phyloP scores from a whole-genome alignment of 2,797 vertebrate species.

The Ctenosaura bakeri region DNA sequence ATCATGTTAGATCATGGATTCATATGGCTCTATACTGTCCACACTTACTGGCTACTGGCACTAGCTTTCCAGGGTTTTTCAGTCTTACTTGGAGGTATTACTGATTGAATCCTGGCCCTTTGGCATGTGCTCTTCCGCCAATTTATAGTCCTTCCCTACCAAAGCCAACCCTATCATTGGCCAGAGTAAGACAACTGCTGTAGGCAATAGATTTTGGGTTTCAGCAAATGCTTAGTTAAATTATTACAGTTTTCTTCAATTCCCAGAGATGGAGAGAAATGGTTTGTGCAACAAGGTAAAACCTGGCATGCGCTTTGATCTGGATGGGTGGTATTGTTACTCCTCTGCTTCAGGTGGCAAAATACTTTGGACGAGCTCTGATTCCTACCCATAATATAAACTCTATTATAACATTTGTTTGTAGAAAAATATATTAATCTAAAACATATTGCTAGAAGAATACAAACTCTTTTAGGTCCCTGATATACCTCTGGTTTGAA shows the following conservation, averaged over 20 bases:
- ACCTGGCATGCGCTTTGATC: neutral
- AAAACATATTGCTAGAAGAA: neutral
- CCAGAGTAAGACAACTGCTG: neutral
- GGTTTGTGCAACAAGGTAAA: neutral
- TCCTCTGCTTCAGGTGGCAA: neutral
- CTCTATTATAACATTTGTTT: neutral
- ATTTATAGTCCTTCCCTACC: too few species aligned
- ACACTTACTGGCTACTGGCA: too few species aligned
- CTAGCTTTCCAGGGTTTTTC: too few species aligned
- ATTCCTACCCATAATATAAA: neutral
- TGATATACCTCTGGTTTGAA: neutral
- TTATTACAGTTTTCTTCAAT: neutral
- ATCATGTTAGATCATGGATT: neutral
- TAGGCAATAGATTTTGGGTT: neutral
- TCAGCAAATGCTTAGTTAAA: neutral
- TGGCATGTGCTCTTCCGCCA: too few species aligned
- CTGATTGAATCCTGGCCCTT: too few species aligned
- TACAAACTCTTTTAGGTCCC: too few species aligned
- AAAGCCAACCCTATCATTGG: neutral
- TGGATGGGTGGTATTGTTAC: neutral
- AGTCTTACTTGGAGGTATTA: too few species aligned
- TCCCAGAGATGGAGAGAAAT: neutral
- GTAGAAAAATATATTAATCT: neutral
- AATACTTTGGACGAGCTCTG: neutral
- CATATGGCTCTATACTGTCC: too few species aligned